Evolutionary conservation across 2,888 invertebrate species (phyloP), one percentile per base, ranked within the genome.

Genomic region (Slavum lentiscoides): DNA sequence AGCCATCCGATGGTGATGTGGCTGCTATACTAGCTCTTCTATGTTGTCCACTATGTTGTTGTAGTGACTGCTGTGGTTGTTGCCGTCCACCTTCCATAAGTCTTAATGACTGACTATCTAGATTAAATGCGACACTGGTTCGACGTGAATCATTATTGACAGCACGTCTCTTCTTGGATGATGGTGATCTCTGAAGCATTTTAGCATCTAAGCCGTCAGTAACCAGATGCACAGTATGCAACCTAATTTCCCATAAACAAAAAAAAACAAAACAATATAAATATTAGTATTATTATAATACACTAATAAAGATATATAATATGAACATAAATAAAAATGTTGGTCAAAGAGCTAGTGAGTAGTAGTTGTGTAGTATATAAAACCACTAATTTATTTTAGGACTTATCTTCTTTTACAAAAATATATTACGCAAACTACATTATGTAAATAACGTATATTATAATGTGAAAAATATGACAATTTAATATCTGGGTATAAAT

Each of bases 11-110:
- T 9, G 80, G 70, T n/a, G 80, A 80, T 7, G 70, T 70, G 23
- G 55, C 84, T 21, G 85, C 85, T 55, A 85, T 83, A 82, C 84
- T 84, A 5, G 85, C 85, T n/a, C 84, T 82, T 15, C 85, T 68
- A 17, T 82, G 67, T 21, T 81, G 64, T 39, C 73, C 66, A 17
- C 73, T 7, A 21, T 30, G 74, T 21, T 82, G 59, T 19, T 23
- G 58, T 13, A 58, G 53, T 0, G 68, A 75, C 19, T 73, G 75
- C 39, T 67, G 66, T 2, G n/a, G 8, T 21, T 76, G 76, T 30
- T 69, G 77, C 17, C 69, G n/a, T 62, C 77, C 77, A 4, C 68
- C 69, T 11, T 77, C 76, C 17, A 21, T 2, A 1, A 49, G 68
- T 30, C 76, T 59, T 8, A 61, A 17, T 17, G 77, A 53, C 61